phyloP scores from a whole-genome alignment of 2,113 vertebrate genomes.

The Barnardius zonarius region DNA sequence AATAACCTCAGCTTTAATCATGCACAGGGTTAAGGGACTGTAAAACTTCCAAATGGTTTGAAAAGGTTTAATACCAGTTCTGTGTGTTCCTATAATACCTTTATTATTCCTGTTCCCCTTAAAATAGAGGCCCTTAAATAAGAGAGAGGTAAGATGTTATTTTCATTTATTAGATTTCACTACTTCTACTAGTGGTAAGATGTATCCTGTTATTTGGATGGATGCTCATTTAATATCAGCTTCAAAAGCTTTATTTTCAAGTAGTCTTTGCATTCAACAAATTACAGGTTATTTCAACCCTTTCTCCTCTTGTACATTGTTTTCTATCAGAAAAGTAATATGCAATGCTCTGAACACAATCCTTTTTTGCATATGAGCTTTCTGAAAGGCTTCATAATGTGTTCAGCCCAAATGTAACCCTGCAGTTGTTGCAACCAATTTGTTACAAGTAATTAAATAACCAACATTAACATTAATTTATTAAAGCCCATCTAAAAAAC shows the following conservation, averaged over 20 bases:
- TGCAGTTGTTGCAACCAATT: slow-evolving; percentile 18
- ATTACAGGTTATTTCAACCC: background rate
- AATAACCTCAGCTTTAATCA: background rate
- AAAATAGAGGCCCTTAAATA: background rate
- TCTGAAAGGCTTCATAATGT: background rate
- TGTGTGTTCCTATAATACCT: background rate
- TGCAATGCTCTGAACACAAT: background rate
- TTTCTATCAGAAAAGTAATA: background rate
- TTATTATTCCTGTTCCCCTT: background rate
- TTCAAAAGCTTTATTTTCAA: background rate
- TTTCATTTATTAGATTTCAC: background rate
- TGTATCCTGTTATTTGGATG: background rate
- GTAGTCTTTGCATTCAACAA: background rate
- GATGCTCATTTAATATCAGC: background rate
- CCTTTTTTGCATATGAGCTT: background rate
- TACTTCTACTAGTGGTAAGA: background rate
- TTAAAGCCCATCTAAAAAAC: slow-evolving; percentile 29
- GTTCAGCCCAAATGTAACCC: background rate
- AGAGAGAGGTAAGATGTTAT: background rate
- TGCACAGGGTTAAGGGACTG: fast-evolving
- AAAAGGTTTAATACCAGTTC: background rate
- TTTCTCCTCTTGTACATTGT: background rate
- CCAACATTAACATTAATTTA: slow-evolving; percentile 47
- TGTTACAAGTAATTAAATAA: slow-evolving; percentile 49
- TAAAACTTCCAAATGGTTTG: background rate